Percentiles rank a stretch among this genome's conserved stretches.
These are phyloP conservation scores for Geotrupes spiniger DNA, from an alignment of 2,888 invertebrate species.

Conservation along the genomic window DNA sequence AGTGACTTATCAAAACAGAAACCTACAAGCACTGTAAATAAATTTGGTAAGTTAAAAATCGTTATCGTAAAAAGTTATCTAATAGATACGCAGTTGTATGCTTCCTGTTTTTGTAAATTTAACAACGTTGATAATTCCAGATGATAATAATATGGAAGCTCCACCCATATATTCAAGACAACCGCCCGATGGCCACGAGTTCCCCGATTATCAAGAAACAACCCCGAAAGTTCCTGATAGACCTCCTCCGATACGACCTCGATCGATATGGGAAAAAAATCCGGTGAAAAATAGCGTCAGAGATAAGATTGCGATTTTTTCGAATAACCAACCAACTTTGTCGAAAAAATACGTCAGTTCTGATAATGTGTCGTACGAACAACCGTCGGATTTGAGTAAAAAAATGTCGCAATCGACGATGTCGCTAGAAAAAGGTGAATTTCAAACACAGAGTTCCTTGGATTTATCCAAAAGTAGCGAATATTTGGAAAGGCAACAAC, in stretches of 20 bases:
- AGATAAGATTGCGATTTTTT: constrained; percentile 87
- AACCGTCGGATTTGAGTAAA: constrained; percentile 8
- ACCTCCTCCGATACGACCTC: constrained; percentile 13
- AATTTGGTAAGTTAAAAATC: no score
- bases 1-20: no score
- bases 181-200: constrained; percentile 81
- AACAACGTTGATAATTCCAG: neutral
- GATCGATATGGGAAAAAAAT: constrained; percentile 19
- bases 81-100: no score
- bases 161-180: constrained; percentile 65
- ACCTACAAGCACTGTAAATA: no score
- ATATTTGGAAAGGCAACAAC: constrained; percentile 25
- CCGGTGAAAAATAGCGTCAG: constrained; percentile 59
- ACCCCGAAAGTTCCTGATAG: constrained; percentile 29
- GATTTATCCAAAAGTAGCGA: constrained; percentile 13
- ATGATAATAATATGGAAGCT: constrained; percentile 52
- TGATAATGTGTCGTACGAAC: constrained; percentile 9
- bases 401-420: constrained; percentile 20
- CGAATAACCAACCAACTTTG: constrained; percentile 50
- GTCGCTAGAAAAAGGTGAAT: constrained; percentile 16
- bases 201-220: constrained; percentile 55
- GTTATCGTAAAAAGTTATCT: no score
- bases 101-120: neutral
- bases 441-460: neutral
- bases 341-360: constrained; percentile 20